Evolutionary conservation across 2,797 vertebrate species (phyloP).

Genomic region (Pampus argenteus): DNA sequence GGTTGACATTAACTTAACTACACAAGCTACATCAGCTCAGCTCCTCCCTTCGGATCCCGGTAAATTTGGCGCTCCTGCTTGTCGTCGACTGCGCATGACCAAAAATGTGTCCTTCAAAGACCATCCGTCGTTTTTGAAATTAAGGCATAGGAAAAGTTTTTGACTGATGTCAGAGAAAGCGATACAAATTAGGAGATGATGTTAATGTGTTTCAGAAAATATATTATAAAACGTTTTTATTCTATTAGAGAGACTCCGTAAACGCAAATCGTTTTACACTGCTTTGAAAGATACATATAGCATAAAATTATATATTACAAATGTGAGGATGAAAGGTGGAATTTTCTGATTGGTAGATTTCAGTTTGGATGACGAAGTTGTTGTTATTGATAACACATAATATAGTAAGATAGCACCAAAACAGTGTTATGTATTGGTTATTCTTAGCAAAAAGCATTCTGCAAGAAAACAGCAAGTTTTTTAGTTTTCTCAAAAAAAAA

Average conservation of each 20-base stretch:
- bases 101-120: fast-evolving
- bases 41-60: slow-evolving; percentile 85
- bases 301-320: background rate
- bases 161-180: fast-evolving
- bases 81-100: slow-evolving; percentile 84
- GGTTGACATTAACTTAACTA: slow-evolving; percentile 92
- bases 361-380: too few species aligned
- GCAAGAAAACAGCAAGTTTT: too few species aligned
- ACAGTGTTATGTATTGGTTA: too few species aligned
- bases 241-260: fast-evolving
- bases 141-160: background rate
- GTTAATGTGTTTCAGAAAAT: background rate
- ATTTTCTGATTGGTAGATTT: too few species aligned
- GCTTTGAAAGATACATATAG: background rate
- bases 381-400: too few species aligned
- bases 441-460: too few species aligned
- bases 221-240: fast-evolving
- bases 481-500: too few species aligned
- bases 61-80: slow-evolving; percentile 90
- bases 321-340: background rate
- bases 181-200: fast-evolving
- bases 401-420: too few species aligned
- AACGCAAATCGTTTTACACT: background rate
- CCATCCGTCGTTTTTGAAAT: background rate
- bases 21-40: slow-evolving; percentile 26